A percentile compares a stretch with the other conserved stretches of the same genome.
Conservation (phyloP, 1,140 invertebrate genomes). For the Leptinotarsa lineolata region DNA sequence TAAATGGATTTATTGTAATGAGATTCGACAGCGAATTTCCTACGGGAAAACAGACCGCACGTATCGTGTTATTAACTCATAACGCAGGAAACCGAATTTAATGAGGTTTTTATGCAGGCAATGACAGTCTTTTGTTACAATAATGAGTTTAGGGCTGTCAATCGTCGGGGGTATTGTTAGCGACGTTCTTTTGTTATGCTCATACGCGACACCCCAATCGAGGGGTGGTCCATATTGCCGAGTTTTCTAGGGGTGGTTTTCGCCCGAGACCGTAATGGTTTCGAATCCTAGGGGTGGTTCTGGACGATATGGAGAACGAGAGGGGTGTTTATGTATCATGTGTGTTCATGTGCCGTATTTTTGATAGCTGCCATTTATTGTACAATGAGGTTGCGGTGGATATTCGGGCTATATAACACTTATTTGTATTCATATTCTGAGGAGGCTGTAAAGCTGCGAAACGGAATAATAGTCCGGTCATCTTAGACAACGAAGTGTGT, state of each 20-base stretch:
- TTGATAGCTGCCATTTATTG: slow-evolving; percentile 28
- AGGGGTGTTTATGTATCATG: slow-evolving; percentile 17
- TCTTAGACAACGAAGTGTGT: too few relatives aligned
- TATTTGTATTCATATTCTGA: neutral
- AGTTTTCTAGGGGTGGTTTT: slow-evolving; percentile 7
- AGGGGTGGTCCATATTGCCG: slow-evolving; percentile 1
- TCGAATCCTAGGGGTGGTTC: slow-evolving; percentile 11
- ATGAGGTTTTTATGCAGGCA: slow-evolving; percentile 57
- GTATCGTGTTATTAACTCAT: slow-evolving; percentile 50
- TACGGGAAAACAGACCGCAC: slow-evolving; percentile 40
- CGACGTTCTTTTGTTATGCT: slow-evolving; percentile 39
- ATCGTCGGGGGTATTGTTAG: slow-evolving; percentile 48
- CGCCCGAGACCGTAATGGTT: neutral
- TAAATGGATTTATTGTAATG: slow-evolving; percentile 19
- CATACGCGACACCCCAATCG: slow-evolving; percentile 34
- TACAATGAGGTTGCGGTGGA: slow-evolving; percentile 24
- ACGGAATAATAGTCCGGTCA: too few relatives aligned
- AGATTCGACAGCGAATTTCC: slow-evolving; percentile 39
- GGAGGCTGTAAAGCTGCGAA: neutral
- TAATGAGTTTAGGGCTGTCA: slow-evolving; percentile 56
- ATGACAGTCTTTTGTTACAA: slow-evolving; percentile 56
- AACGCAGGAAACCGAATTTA: slow-evolving; percentile 51
- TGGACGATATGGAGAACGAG: slow-evolving; percentile 8
- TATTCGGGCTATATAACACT: slow-evolving; percentile 15
- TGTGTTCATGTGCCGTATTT: slow-evolving; percentile 30